Evolutionary conservation across 1,140 invertebrate species (phyloP), one percentile per base, ranked within the genome.

Genomic region (Sarcophaga bullata): DNA sequence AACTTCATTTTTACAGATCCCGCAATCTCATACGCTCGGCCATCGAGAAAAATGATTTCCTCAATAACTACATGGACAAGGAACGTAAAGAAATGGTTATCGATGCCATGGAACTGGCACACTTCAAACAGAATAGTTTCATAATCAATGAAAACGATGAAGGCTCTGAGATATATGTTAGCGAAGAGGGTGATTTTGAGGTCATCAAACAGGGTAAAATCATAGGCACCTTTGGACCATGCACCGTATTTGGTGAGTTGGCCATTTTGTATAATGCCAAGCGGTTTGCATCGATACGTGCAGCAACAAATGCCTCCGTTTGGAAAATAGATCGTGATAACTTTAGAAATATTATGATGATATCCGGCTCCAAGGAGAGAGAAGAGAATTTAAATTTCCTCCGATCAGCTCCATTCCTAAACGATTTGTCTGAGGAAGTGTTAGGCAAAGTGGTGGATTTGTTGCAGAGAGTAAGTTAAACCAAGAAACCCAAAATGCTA

Each of bases 201-300:
- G 95, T 97, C 3, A 93, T 96, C 37, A 97, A 97, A 87, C 93
- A 94, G 84, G 93, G 94, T 50, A 93, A 94, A 84, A 92, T 94
- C 13, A 93, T 97, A 52, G 95, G 95, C 73, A 94, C 91, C 82
- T 96, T 99, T 88, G 94, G 95, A 2, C 93, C 0, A 96, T 96
- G 15, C 6, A 95, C 96, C 84, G 97, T 96, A 1, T 99, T 99
- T 90, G 97, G 97, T 37, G 97, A 98, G 92, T 91, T 99, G 48
- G 97, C 97, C 52, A 95, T 98, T 85, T 91, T 99, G 7, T 98
- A 98, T 90, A 98, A 97, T 91, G 97, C 96, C 48, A 97, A 96
- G 85, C 91, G 97, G 86, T 95, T 96, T 73, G 96, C 97, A 37
- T 95, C 96, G 7, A 95, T 98, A 81, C 92, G 93, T 92, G 96